A percentile compares a stretch with the other conserved stretches of the same genome.
Conservation (phyloP, 1,140 invertebrate genomes). For the Leptinotarsa undecemlineata region DNA sequence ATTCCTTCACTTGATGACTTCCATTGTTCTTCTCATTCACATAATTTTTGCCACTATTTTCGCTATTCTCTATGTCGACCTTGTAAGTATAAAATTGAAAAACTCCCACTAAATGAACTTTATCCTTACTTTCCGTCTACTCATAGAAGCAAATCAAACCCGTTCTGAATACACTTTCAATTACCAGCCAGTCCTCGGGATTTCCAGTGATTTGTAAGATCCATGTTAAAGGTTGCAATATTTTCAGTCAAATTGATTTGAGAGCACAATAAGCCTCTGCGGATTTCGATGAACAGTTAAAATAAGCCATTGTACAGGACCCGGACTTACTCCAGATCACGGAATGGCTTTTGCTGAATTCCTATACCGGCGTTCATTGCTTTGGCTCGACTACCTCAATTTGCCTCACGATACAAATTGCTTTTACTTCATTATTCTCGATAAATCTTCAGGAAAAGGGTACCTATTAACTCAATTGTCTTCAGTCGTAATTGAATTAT, state of each 20-base stretch:
- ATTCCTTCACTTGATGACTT: too few relatives aligned
- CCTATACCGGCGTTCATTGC: conserved; percentile 19
- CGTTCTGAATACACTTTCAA: conserved; percentile 17
- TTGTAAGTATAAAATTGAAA: too few relatives aligned
- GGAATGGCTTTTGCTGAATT: conserved; percentile 36
- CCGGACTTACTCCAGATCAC: conserved; percentile 45
- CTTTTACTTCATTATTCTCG: conserved; percentile 29
- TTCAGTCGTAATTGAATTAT: not conserved
- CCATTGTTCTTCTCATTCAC: too few relatives aligned
- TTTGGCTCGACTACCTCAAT: conserved; percentile 26
- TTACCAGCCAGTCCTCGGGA: conserved; percentile 8
- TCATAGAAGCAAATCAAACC: not conserved
- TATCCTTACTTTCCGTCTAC: not conserved
- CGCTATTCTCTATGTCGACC: too few relatives aligned
- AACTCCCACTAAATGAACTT: too few relatives aligned
- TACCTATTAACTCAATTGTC: conserved; percentile 4
- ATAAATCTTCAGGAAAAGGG: conserved; percentile 18
- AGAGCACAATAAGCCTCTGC: conserved; percentile 43
- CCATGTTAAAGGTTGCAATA: conserved; percentile 39
- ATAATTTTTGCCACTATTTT: too few relatives aligned
- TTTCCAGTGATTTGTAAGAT: conserved; percentile 27
- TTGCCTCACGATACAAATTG: conserved; percentile 30
- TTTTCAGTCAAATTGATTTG: conserved; percentile 49
- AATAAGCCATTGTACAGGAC: conserved; percentile 47
- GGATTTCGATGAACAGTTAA: conserved; percentile 49